Evolutionary conservation across 2,113 vertebrate species (phyloP).

Genomic region (Balaenoptera acutorostrata): DNA sequence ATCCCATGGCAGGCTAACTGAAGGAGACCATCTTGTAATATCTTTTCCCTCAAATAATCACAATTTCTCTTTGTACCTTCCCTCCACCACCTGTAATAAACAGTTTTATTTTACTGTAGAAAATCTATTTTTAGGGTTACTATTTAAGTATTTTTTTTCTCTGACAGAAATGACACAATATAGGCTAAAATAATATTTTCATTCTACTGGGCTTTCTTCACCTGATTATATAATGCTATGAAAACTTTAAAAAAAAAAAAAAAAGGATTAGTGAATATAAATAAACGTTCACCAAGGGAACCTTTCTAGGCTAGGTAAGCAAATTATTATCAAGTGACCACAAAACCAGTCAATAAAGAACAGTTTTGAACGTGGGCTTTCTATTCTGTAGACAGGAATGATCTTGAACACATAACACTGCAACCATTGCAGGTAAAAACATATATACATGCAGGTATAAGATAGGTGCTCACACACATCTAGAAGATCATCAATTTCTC

Average conservation of each 20-base stretch:
- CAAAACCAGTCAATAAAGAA: conserved; percentile 36
- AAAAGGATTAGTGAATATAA: conserved; percentile 17
- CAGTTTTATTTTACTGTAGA: conserved; percentile 19
- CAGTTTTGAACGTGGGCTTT: conserved; percentile 4
- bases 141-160: conserved; percentile 1
- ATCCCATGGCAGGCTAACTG: neutral
- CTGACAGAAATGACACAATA: conserved; percentile 41
- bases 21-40: neutral
- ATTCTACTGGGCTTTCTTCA: conserved; percentile 33
- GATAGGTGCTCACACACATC: neutral
- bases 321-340: conserved; percentile 7
- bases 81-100: conserved; percentile 50
- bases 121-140: conserved; percentile 27
- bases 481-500: neutral
- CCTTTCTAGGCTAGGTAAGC: conserved; percentile 2
- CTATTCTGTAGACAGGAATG: conserved; percentile 20
- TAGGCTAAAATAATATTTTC: conserved; percentile 40
- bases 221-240: conserved; percentile 24
- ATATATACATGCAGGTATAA: neutral
- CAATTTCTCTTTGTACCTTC: conserved; percentile 33
- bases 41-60: neutral
- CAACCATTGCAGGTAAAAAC: neutral
- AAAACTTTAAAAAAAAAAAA: conserved; percentile 17
- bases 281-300: conserved; percentile 12
- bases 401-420: neutral